phyloP scores from a whole-genome alignment of 2,888 invertebrate genomes.

The Archips crataeganus region DNA sequence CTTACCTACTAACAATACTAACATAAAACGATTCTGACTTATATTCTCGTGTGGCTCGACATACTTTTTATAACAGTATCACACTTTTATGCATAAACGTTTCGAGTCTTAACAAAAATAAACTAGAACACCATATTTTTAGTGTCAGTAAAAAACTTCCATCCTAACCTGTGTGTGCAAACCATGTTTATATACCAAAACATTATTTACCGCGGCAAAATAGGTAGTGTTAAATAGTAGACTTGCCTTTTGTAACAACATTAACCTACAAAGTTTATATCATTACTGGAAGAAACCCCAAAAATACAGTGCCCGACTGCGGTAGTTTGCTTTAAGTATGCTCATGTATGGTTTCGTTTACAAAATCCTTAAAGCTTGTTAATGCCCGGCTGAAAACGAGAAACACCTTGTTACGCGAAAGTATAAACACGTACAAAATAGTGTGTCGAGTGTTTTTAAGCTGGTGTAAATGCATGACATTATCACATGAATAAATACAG shows the following conservation, averaged over 20 bases:
- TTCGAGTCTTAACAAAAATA: too few species aligned
- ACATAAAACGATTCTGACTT: too few species aligned
- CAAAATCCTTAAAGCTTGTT: conserved; percentile 31
- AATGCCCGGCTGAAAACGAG: neutral
- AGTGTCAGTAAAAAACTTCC: too few species aligned
- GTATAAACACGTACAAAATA: conserved; percentile 9
- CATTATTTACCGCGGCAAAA: neutral
- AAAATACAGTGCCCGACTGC: conserved; percentile 16
- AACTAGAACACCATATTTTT: too few species aligned
- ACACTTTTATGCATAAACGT: neutral
- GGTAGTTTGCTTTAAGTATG: conserved; percentile 8
- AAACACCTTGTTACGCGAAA: conserved; percentile 10
- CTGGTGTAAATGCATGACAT: neutral
- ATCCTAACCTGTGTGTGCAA: neutral
- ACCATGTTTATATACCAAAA: neutral
- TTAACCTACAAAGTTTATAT: conserved; percentile 25
- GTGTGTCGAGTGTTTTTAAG: neutral
- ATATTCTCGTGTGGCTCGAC: too few species aligned
- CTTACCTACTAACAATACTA: too few species aligned
- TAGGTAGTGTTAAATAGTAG: neutral
- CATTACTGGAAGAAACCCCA: conserved; percentile 24
- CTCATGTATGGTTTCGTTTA: conserved; percentile 15
- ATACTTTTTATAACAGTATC: too few species aligned
- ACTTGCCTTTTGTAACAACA: conserved; percentile 17
- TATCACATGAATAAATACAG: too few species aligned